Base-by-base conservation (phyloP, 1,140 invertebrate species). In the Sarcophaga bullata region DNA sequence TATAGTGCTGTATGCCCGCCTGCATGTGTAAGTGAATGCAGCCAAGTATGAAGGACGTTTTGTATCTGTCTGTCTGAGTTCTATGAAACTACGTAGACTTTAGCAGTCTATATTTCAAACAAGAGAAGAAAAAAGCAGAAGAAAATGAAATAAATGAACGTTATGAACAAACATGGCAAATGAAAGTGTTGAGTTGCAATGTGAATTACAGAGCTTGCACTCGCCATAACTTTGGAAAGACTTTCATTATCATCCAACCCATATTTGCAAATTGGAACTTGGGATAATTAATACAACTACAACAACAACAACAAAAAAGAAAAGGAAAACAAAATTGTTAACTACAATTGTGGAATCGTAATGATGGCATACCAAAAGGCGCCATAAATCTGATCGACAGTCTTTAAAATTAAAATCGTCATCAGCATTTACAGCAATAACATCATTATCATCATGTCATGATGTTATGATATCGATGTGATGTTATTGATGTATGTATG, bases 31-130 rank as follows among this genome's bases (percentile, higher is more conserved):
- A 50, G 49, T 50, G 48, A 50, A 15, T 52, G 10, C 37, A 78
- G 48, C 48, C 75, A 78, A 50, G 75, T 50, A 48, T 78, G 75
- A 78, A 78, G 75, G 75, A 78, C 75, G 75, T 78, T 78, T 78
- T 76, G 62, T 68, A 68, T 68, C 62, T 68, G 62, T 68, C 17
- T 68, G n/a, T 68, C 62, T 68, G 19, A 10, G 2, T 52, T 10
- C 9, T 52, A 52, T 68, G 62, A 19, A 68, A 17, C 19, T 19
- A 37, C 25, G 4, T 68, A 52, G 19, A 68, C 62, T 68, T n/a
- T 68, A 68, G 62, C 17, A 68, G 62, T 68, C 17, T 68, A 68
- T 68, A 76, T 47, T 52, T 78, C 25, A 19, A 76, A 78, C 48
- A 7, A 50, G 25, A 11, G 15, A 78, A 52, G 13, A n/a, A 4